Conservation (phyloP, 2,888 invertebrate genomes). For the Drosophila affinis region DNA sequence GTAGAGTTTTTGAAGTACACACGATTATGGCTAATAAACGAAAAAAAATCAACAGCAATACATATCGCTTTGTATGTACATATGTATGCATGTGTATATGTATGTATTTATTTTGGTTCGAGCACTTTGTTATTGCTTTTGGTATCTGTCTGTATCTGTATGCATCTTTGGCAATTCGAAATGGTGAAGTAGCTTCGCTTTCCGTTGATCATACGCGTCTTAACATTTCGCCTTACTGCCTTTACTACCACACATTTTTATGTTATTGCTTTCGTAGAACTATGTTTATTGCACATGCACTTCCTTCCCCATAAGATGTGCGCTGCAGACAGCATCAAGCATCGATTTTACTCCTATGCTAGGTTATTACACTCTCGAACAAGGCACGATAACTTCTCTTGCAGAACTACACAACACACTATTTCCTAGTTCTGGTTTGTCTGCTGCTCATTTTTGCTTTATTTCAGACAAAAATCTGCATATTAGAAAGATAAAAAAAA, state of each 20-base stretch:
- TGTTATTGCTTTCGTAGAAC: conserved; percentile 35
- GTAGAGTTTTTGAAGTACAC: conserved; percentile 13
- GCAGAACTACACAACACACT: conserved; percentile 4
- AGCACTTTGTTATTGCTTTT: conserved; percentile 73
- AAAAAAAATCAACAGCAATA: conserved; percentile 26
- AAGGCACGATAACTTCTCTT: conserved; percentile 20
- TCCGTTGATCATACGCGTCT: not conserved
- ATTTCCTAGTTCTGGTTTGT: not conserved
- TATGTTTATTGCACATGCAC: conserved; percentile 60
- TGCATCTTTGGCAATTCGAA: conserved; percentile 47
- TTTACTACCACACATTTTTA: not conserved
- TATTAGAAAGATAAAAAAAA: conserved; percentile 25
- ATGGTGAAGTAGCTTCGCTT: not conserved
- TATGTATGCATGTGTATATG: conserved; percentile 29
- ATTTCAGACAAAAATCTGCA: conserved; percentile 24
- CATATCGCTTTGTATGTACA: conserved; percentile 17
- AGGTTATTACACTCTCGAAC: not conserved
- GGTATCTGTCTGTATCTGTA: conserved; percentile 54
- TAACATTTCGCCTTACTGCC: not conserved
- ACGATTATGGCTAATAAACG: conserved; percentile 8
- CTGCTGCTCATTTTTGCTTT: not conserved
- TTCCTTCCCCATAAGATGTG: conserved; percentile 35
- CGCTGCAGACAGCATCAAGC: conserved; percentile 36
- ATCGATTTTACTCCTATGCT: conserved; percentile 35
- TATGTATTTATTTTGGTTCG: conserved; percentile 72